Conservation (phyloP, 1,140 invertebrate genomes). For the Anastrepha obliqua region DNA sequence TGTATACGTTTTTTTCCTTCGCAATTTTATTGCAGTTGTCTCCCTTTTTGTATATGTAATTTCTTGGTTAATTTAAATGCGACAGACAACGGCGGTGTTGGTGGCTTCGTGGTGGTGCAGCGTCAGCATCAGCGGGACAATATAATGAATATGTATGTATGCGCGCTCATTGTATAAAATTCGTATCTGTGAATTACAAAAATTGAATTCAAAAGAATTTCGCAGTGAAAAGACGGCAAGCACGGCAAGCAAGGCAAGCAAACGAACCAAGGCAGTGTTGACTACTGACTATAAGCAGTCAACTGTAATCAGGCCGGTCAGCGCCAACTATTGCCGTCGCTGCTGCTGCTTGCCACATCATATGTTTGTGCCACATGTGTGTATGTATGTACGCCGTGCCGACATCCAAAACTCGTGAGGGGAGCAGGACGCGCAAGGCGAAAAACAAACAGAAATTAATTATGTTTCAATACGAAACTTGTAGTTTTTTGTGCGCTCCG, state of each 20-base stretch:
- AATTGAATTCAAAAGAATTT: constrained; percentile 45
- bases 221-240: constrained; percentile 3
- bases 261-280: not conserved
- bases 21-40: constrained; percentile 31
- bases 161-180: constrained; percentile 17
- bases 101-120: not conserved
- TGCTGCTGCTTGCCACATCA: not conserved
- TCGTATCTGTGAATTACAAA: constrained; percentile 42
- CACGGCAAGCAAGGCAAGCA: not conserved
- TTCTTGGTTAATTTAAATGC: constrained; percentile 48
- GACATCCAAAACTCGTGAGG: too few relatives aligned
- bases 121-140: not conserved
- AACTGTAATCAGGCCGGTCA: constrained; percentile 34
- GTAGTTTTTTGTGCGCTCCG: not conserved
- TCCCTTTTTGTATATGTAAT: constrained; percentile 13
- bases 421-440: constrained; percentile 55
- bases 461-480: constrained; percentile 62
- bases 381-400: not conserved
- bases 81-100: not conserved
- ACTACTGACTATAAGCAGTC: not conserved
- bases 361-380: not conserved
- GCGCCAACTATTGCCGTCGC: not conserved
- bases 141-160: constrained; percentile 50
- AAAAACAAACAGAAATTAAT: constrained; percentile 74
- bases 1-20: not conserved